A percentile compares a stretch with the other conserved stretches of the same genome.
phyloP scores from a whole-genome alignment of 2,797 vertebrate genomes.

The Brachyalestes nurse region DNA sequence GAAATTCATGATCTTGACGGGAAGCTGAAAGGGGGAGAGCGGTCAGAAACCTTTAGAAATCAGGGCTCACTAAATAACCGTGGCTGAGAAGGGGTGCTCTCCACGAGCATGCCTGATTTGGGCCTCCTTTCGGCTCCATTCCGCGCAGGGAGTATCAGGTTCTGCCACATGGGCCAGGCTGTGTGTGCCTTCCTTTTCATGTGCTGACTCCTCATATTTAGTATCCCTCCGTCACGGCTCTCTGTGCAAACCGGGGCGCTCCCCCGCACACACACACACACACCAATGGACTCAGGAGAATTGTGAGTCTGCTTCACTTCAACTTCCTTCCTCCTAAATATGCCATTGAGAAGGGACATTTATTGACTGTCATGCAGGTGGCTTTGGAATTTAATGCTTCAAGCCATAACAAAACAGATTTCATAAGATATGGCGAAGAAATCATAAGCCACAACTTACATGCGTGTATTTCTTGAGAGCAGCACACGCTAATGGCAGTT shows the following conservation, averaged over 20 bases:
- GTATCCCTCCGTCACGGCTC: slow-evolving; percentile 31
- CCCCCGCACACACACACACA: slow-evolving; percentile 3
- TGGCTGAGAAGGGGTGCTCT: slow-evolving; percentile 34
- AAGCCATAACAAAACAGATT: slow-evolving; percentile 23
- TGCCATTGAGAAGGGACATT: slow-evolving; percentile 22
- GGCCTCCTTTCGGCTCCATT: slow-evolving; percentile 25
- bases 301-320: slow-evolving; percentile 19
- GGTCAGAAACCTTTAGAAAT: slow-evolving; percentile 52
- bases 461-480: background rate
- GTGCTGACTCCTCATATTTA: slow-evolving; percentile 52
- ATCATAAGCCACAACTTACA: background rate
- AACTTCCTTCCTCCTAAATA: slow-evolving; percentile 40
- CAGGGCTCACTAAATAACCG: slow-evolving; percentile 43
- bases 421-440: slow-evolving; percentile 19
- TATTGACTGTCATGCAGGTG: slow-evolving; percentile 41
- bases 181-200: slow-evolving; percentile 49
- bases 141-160: slow-evolving; percentile 47
- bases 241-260: slow-evolving; percentile 16
- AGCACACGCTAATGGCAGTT: background rate
- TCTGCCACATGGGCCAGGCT: slow-evolving; percentile 43
- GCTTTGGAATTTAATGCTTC: slow-evolving; percentile 11
- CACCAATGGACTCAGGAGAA: background rate
- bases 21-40: slow-evolving; percentile 38
- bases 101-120: slow-evolving; percentile 41
- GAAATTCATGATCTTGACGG: slow-evolving; percentile 53